Evolutionary conservation across 2,797 vertebrate genomes (phyloP), one percentile per base, ranked within the genome.

Genomic region (Anguilla pacifica): DNA sequence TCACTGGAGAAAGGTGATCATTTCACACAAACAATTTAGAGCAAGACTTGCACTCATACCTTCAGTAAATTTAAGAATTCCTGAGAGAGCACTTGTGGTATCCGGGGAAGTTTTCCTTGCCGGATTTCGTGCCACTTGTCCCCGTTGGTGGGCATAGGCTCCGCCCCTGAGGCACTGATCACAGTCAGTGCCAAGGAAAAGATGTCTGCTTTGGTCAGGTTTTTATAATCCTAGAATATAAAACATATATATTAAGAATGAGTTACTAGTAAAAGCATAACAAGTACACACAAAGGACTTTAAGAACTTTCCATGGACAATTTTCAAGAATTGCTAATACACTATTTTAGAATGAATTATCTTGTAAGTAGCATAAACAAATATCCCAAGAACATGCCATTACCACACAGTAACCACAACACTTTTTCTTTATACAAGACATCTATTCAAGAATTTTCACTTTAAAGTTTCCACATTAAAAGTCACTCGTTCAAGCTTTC

Each of bases 111-210:
- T 89, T 97, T 97, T 17, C 98, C 99, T 90, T 96, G 96, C 84
- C 99, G 94, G 90, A 99, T 99, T 92, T 98, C 97, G 55, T 99
- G 98, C 99, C 99, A 99, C 0, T 97, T 98, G 89, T 98, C 98
- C 28, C 98, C 99, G 0, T 99, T 99, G 87, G 96, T 96, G 49
- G 98, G 98, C 90, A 99, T 96, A 61, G 98, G 97, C 89, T 98
- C 98, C 0, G 97, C 96, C 70, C 98, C 99, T 0, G 96, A 96
- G 3, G 96, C 94, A 31, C 94, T 94, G 84, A 96, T 90, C 0
- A 97, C 93, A 0, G 96, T 97, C 89, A 97, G 91, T 51, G 95
- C 96, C 87, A 97, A 90, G 39, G 96, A 95, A 88, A 97, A 97
- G 90, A 97, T 95, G 88, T 97, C 96, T 0, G 96, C 96, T 90